phyloP scores from a whole-genome alignment of 1,140 invertebrate genomes.

The Acromyrmex heyeri region DNA sequence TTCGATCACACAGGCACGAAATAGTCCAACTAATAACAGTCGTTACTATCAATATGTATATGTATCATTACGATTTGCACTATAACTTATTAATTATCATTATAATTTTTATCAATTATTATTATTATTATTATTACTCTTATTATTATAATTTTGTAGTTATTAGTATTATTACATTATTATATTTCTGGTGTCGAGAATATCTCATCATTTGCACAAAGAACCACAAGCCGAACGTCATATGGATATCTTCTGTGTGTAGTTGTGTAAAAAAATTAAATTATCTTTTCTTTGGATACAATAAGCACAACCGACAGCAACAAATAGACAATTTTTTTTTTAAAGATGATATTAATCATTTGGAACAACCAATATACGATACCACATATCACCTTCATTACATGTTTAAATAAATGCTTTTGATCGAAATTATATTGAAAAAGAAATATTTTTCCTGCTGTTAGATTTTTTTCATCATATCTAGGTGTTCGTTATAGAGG shows the following conservation, averaged over 20 bases:
- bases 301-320: slow-evolving; percentile 64
- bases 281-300: slow-evolving; percentile 24
- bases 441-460: slow-evolving; percentile 9
- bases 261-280: slow-evolving; percentile 45
- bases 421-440: slow-evolving; percentile 2
- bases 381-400: not conserved
- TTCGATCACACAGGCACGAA: slow-evolving; percentile 76
- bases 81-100: slow-evolving; percentile 59
- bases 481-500: not conserved
- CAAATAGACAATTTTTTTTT: not conserved
- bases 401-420: slow-evolving; percentile 1
- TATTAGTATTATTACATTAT: slow-evolving; percentile 40
- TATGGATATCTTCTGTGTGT: slow-evolving; percentile 14
- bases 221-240: slow-evolving; percentile 50
- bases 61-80: slow-evolving; percentile 71
- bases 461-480: slow-evolving; percentile 7
- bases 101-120: slow-evolving; percentile 48
- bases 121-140: slow-evolving; percentile 23
- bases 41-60: slow-evolving; percentile 65
- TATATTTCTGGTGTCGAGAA: slow-evolving; percentile 49
- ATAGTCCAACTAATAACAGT: slow-evolving; percentile 75
- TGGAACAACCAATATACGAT: not conserved
- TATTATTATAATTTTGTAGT: slow-evolving; percentile 50
- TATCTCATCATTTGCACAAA: slow-evolving; percentile 39
- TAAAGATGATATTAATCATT: not conserved